Evolutionary conservation across 2,888 invertebrate genomes (phyloP).

Genomic region (Gryllus longicercus): DNA sequence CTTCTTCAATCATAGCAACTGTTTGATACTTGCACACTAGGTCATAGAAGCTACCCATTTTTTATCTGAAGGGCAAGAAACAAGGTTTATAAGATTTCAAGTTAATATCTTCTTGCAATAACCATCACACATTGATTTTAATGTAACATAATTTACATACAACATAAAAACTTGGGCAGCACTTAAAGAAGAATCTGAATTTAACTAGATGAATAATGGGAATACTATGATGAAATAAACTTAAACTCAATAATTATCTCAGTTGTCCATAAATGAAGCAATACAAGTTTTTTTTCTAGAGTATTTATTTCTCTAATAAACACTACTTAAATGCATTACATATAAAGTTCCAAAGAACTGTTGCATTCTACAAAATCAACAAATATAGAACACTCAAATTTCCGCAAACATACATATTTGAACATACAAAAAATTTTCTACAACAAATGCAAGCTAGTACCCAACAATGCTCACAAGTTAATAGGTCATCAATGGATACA

Average conservation of each 20-base stretch:
- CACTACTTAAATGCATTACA: neutral
- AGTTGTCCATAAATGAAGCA: no score
- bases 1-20: conserved; percentile 64
- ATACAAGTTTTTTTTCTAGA: no score
- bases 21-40: conserved; percentile 67
- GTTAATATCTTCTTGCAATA: no score
- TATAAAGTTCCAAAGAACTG: no score
- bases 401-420: neutral
- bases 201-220: neutral
- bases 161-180: no score
- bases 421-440: neutral
- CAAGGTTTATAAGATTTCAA: no score
- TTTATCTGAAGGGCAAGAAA: neutral
- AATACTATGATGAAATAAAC: neutral
- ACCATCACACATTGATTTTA: no score
- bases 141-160: no score
- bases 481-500: neutral
- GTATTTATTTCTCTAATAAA: neutral
- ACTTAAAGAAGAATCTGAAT: no score
- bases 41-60: conserved; percentile 52
- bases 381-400: no score
- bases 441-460: neutral
- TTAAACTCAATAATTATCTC: no score
- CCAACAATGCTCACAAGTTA: neutral
- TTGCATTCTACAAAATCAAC: no score